A percentile compares a stretch with the other conserved stretches of the same genome.
Evolutionary conservation across 2,797 vertebrate species (phyloP).

Genomic region (Clarias pachynema): DNA sequence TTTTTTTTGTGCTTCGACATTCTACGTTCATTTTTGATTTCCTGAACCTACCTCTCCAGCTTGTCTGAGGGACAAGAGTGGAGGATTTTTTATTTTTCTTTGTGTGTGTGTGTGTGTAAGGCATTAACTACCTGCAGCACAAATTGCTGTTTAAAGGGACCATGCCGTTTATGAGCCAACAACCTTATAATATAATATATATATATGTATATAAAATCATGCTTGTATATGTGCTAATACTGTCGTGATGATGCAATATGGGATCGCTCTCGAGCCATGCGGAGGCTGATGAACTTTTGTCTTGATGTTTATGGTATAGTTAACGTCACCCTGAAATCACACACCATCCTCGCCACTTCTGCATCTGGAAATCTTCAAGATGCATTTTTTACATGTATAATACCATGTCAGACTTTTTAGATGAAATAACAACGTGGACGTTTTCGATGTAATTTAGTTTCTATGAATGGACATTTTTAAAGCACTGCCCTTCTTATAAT

Average conservation of each 20-base stretch:
- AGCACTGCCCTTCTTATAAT: conserved; percentile 46
- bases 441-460: conserved; percentile 49
- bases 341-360: not conserved
- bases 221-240: conserved; percentile 45
- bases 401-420: conserved; percentile 36
- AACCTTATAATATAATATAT: not conserved
- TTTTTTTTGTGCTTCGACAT: not conserved
- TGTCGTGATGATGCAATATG: conserved; percentile 40
- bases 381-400: not conserved
- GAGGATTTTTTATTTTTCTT: not conserved
- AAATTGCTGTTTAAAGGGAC: conserved; percentile 9
- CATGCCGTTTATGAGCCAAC: conserved; percentile 40
- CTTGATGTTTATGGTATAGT: conserved; percentile 40
- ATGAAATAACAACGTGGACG: conserved; percentile 22
- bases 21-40: not conserved
- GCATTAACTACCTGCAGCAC: conserved; percentile 25
- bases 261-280: conserved; percentile 42
- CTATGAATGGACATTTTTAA: conserved; percentile 36
- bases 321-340: not conserved
- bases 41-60: conserved; percentile 19
- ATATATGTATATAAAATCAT: conserved; percentile 14
- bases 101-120: conserved; percentile 4
- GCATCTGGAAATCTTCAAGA: conserved; percentile 24
- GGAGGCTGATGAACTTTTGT: conserved; percentile 48
- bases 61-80: conserved; percentile 14